Evolutionary conservation across 2,888 invertebrate genomes (phyloP), one percentile per base, ranked within the genome.

Genomic region (Unio delphinus): DNA sequence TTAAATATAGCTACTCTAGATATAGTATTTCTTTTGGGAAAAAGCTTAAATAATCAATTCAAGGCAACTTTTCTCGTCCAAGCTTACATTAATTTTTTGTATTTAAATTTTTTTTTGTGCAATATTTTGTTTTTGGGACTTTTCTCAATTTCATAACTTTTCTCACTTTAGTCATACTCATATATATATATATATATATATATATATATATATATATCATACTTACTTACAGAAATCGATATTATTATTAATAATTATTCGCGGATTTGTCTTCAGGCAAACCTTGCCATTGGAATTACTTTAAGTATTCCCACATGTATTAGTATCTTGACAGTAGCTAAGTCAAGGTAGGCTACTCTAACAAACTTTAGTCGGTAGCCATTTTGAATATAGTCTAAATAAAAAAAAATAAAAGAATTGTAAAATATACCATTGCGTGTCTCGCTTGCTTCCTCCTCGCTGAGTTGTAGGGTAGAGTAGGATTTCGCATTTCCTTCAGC

Each of bases 341-440:
- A n/a, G n/a, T 20, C 45, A 63, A 63, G 63, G 63, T 34, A 63
- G 63, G 23, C 18, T 59, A 68, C 26, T 23, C 30, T 34, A 68
- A 30, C 20, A 18, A 63, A n/a, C 57, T 18, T 20, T 26, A 26
- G 26, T 28, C 20, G 28, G 20, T 26, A 61, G 20, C 61, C 61
- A 30, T 23, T 30, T 54, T n/a, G 11, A 54, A 62, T 18, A 4
- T 0, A 23, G 18, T 11, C 59, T 23, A 17, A 26, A 26, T 11
- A 58, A 26, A 26, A 23, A 58, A 58, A 23, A 58, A 58, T 11
- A 23, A 34, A 30, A 34, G 34, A 34, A 58, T 26, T 0, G 20
- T 26, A 59, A 26, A 26, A 55, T 26, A 55, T 65, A 65, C 65
- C 65, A 56, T 65, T 65, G 26, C 65, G 26, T n/a, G 54, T 58